Conservation (phyloP, 2,113 vertebrate species). For the Oenanthe melanoleuca region DNA sequence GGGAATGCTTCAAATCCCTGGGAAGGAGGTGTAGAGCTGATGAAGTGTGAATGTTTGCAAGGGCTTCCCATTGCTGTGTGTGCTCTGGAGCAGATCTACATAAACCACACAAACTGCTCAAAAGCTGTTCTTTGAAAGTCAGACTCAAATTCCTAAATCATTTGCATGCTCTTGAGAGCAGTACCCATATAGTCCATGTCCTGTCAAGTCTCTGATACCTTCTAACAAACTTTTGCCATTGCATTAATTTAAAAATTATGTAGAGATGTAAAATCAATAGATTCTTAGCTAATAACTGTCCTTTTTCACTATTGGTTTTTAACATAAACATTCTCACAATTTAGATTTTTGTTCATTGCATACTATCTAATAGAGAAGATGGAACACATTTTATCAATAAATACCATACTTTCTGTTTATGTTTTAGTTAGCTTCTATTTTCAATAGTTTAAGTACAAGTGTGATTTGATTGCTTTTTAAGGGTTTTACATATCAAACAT, state of each 20-base stretch:
- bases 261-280: background rate
- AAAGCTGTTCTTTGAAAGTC: background rate
- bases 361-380: background rate
- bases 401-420: constrained; percentile 11
- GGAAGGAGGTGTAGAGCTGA: background rate
- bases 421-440: background rate
- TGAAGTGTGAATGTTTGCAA: background rate
- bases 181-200: background rate
- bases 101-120: background rate
- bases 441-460: background rate
- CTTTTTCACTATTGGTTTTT: background rate
- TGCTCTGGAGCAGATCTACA: background rate
- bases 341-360: constrained; percentile 3
- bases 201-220: background rate
- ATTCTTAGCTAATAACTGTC: background rate
- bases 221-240: background rate
- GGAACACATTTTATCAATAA: constrained; percentile 18
- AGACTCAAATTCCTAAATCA: background rate
- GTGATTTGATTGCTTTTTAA: background rate
- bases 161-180: background rate
- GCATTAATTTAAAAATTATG: background rate
- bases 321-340: background rate
- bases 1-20: background rate
- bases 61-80: background rate
- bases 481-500: background rate